These are phyloP conservation scores for Chelonus insularis DNA, from an alignment of 1,140 invertebrate species.

Conservation along the genomic window DNA sequence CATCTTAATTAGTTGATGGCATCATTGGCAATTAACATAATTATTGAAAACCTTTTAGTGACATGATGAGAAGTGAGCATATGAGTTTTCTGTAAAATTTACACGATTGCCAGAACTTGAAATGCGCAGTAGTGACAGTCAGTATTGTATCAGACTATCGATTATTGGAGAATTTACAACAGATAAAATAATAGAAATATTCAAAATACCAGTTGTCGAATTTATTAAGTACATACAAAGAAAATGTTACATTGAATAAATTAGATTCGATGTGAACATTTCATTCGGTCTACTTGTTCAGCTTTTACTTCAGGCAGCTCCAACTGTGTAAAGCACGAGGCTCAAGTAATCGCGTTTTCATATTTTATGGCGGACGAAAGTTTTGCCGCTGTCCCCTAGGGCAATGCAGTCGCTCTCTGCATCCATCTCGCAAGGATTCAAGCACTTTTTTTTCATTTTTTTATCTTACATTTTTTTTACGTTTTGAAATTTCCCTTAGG, in stretches of 20 bases:
- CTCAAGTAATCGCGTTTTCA: constrained; percentile 32
- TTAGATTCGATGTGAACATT: constrained; percentile 7
- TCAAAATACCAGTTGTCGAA: not conserved
- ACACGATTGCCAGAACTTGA: not conserved
- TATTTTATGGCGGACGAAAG: constrained; percentile 33
- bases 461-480: too few species aligned
- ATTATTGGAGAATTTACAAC: not conserved
- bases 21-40: constrained; percentile 24
- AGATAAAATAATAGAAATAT: not conserved
- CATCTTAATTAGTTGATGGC: constrained; percentile 31
- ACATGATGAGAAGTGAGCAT: not conserved
- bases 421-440: not conserved
- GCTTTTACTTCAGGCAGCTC: not conserved
- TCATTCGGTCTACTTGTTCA: not conserved
- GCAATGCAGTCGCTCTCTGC: not conserved
- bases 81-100: not conserved
- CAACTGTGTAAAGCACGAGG: not conserved
- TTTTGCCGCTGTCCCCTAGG: constrained; percentile 23
- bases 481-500: too few species aligned
- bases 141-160: not conserved
- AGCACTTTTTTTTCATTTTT: too few species aligned
- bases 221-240: not conserved
- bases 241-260: not conserved
- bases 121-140: not conserved
- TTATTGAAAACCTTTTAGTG: constrained; percentile 18